Base-by-base conservation (phyloP, 1,140 invertebrate species). In the Drosophila gunungcola region DNA sequence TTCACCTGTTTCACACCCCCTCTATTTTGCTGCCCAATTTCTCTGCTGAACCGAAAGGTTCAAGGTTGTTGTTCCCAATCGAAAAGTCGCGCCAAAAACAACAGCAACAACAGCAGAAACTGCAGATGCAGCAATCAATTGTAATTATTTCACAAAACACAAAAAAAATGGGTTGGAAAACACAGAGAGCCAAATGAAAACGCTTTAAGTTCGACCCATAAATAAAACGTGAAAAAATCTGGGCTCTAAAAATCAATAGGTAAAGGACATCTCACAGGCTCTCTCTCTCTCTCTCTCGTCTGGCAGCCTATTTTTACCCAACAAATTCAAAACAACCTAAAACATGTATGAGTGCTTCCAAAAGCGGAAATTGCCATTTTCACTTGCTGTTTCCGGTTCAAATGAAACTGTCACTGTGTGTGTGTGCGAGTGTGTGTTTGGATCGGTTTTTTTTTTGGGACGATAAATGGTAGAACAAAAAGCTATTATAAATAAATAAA, bases 291-390 rank as follows among this genome's bases (percentile, higher is more conserved):
- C 29, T 45, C 54, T 27, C 32, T 45, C 61, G 65, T 27, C 27
- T 34, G 42, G n/a, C 55, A 39, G 74, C 74, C 82, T 86, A 88
- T 85, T 85, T 86, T 63, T 78, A 69, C 43, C 65, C 56, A 48
- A 48, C 13, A 63, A 62, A 64, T 58, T 58, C 43, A 68, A 82
- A 70, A 78, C 52, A 70, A 65, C 34, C 70, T 68, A n/a, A 45
- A 57, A 76, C 63, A 49, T 51, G 45, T 70, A 38, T 54, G 45
- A 56, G 48, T 54, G 61, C 60, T 41, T 49, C 75, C 64, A 64
- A 80, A 80, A 88, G 77, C 84, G 84, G 84, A 88, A 88, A 88
- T 88, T 84, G 80, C 76, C 61, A 84, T 88, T 88, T 88, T 88
- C 84, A 80, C 80, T 89, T 54, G 80, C 84, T 84, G 80, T 89